phyloP scores from a whole-genome alignment of 2,113 vertebrate genomes.

The Vimba vimba region DNA sequence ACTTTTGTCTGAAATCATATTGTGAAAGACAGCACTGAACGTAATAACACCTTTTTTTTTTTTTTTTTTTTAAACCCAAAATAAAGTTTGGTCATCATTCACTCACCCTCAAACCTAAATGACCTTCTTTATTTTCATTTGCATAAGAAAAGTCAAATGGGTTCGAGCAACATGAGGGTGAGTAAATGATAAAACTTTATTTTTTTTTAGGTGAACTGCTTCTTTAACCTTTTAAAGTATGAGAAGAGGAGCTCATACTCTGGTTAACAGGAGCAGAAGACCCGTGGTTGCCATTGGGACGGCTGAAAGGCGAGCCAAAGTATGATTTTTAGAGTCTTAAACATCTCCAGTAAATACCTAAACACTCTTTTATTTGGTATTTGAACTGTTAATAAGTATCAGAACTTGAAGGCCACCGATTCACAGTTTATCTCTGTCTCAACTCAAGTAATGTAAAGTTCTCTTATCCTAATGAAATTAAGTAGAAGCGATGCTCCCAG shows the following conservation, averaged over 20 bases:
- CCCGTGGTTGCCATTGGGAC: neutral
- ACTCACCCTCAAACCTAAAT: neutral
- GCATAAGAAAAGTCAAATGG: neutral
- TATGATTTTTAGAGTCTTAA: slow-evolving; percentile 9
- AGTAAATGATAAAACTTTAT: neutral
- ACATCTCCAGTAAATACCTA: neutral
- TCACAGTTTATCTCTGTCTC: neutral
- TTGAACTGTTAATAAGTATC: neutral
- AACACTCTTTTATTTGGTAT: neutral
- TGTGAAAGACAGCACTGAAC: slow-evolving; percentile 45
- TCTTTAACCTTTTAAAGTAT: neutral
- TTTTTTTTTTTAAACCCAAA: neutral
- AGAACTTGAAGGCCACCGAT: neutral
- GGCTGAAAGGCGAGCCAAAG: neutral
- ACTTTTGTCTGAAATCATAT: slow-evolving; percentile 38
- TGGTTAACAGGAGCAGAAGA: neutral
- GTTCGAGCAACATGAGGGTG: neutral
- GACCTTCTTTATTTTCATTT: neutral
- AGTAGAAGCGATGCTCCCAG: neutral
- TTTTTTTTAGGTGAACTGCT: neutral
- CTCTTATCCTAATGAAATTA: neutral
- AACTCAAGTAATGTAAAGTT: neutral
- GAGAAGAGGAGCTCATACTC: neutral
- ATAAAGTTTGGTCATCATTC: neutral
- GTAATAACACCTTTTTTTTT: neutral